phyloP scores from a whole-genome alignment of 2,797 vertebrate species.

The Pempheris klunzingeri region DNA sequence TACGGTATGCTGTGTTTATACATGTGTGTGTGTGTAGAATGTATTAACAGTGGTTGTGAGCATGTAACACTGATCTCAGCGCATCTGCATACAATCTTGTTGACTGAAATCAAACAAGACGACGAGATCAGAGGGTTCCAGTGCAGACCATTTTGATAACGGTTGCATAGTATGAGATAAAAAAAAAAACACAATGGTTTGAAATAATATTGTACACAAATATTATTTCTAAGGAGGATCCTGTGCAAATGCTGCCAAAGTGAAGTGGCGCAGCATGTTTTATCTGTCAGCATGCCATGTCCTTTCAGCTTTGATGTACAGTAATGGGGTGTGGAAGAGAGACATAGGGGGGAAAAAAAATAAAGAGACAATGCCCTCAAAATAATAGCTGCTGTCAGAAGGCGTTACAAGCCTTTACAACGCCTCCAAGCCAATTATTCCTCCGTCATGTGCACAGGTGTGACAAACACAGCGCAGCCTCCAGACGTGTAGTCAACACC shows the following conservation, averaged over 20 bases:
- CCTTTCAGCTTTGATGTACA: conserved; percentile 65
- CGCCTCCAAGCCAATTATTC: conserved; percentile 77
- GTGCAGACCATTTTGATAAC: neutral
- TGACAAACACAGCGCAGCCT: conserved; percentile 66
- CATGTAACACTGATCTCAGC: conserved; percentile 72
- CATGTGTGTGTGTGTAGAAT: conserved; percentile 37
- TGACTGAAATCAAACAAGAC: conserved; percentile 60
- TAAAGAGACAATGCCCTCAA: conserved; percentile 64
- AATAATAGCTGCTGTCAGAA: conserved; percentile 79
- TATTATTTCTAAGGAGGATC: conserved; percentile 72
- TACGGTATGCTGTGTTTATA: conserved; percentile 19
- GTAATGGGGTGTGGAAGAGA: conserved; percentile 56
- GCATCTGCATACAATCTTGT: conserved; percentile 67
- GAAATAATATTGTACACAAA: conserved; percentile 75
- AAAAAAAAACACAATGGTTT: conserved; percentile 26
- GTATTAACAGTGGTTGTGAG: conserved; percentile 56
- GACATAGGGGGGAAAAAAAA: conserved; percentile 22
- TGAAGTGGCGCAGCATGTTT: conserved; percentile 64
- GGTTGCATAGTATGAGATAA: conserved; percentile 30
- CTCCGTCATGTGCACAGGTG: conserved; percentile 75
- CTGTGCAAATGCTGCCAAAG: conserved; percentile 54
- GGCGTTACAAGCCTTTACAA: conserved; percentile 65
- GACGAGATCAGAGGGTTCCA: conserved; percentile 56
- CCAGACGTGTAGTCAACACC: conserved; percentile 76
- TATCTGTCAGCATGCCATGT: conserved; percentile 73